Conservation (phyloP, 2,797 vertebrate genomes). For the Spinus olivaceus region DNA sequence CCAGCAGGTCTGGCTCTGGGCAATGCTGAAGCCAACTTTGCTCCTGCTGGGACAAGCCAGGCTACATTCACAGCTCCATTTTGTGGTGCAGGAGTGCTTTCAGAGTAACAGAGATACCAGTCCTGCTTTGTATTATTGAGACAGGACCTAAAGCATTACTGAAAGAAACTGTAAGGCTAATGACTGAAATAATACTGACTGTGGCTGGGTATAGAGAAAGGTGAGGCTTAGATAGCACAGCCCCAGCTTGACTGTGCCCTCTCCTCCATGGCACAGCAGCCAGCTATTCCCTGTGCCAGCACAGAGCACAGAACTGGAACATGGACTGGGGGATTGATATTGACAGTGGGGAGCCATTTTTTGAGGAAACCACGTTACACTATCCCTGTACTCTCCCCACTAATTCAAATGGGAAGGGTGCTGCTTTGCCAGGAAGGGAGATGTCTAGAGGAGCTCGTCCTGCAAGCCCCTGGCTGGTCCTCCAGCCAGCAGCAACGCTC, state of each 20-base stretch:
- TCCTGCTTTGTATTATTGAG: neutral
- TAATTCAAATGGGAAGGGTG: neutral
- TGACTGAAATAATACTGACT: fast-evolving
- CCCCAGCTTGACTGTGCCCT: neutral
- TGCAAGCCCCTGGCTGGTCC: neutral
- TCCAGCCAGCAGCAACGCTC: neutral
- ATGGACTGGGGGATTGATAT: neutral
- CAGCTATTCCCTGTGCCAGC: neutral
- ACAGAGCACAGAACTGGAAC: neutral
- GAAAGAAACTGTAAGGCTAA: neutral
- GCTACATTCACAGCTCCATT: neutral
- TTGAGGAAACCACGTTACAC: neutral
- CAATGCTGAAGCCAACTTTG: neutral
- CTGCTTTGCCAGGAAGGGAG: neutral
- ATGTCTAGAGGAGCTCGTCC: neutral
- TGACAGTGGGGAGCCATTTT: neutral
- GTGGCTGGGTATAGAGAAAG: neutral
- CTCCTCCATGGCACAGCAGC: neutral
- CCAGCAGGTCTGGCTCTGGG: neutral
- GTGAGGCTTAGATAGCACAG: neutral
- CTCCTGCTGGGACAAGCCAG: neutral
- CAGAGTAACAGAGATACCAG: neutral
- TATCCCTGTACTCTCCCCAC: neutral
- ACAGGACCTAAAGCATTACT: neutral
- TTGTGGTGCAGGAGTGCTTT: neutral